phyloP scores from a whole-genome alignment of 2,113 vertebrate genomes.

The Scytalopus superciliaris region DNA sequence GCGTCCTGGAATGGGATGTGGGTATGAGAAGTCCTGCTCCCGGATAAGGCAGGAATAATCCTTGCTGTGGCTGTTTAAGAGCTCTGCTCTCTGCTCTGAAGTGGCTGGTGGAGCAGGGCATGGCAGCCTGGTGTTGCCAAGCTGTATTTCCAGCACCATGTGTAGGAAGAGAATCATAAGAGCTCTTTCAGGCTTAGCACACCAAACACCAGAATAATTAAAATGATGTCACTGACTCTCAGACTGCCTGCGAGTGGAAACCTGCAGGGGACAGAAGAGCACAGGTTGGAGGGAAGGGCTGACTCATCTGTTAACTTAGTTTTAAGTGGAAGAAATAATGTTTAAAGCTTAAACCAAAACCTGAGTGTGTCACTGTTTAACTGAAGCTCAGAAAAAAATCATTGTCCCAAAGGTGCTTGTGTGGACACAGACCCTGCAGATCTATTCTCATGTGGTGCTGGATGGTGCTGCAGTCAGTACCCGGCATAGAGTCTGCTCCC shows the following conservation, averaged over 20 bases:
- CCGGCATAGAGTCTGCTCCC: neutral
- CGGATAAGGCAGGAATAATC: neutral
- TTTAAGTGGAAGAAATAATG: neutral
- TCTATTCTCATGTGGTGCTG: accelerated
- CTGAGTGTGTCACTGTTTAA: neutral
- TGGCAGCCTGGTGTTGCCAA: neutral
- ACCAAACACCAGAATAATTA: neutral
- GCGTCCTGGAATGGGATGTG: neutral
- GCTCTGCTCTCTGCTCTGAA: neutral
- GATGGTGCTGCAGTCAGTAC: neutral
- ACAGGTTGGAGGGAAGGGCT: neutral
- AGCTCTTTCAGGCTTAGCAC: neutral
- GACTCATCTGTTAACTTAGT: neutral
- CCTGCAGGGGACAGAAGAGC: neutral
- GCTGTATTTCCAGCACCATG: neutral
- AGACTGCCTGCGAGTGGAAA: neutral
- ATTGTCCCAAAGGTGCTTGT: neutral
- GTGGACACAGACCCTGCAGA: neutral
- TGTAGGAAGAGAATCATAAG: neutral
- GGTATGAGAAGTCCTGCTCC: neutral
- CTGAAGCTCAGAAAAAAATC: neutral
- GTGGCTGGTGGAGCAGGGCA: neutral
- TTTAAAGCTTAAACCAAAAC: neutral
- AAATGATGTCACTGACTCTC: neutral
- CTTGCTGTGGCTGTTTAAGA: neutral